Evolutionary conservation across 1,140 invertebrate species (phyloP).

Genomic region (Drosophila auraria): DNA sequence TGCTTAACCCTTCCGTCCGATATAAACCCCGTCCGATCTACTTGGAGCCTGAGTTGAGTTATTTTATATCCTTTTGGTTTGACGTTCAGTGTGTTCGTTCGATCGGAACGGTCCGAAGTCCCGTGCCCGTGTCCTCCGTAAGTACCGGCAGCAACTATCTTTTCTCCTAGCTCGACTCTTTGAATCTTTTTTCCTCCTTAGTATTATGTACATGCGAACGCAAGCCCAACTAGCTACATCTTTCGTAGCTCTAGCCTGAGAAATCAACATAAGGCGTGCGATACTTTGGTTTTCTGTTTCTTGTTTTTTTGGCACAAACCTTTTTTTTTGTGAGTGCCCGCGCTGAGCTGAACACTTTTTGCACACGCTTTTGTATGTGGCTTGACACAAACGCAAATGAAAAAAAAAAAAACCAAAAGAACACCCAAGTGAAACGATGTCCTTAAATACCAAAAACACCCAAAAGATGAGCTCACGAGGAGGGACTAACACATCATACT

Average conservation of each 20-base stretch:
- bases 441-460: conserved; percentile 32
- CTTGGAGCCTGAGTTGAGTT: conserved; percentile 6
- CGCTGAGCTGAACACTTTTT: conserved; percentile 56
- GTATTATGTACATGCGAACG: conserved; percentile 24
- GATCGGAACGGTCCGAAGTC: conserved; percentile 6
- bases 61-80: conserved; percentile 7
- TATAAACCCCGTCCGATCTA: background rate
- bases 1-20: conserved; percentile 17
- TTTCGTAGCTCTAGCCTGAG: conserved; percentile 46
- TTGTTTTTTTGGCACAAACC: conserved; percentile 6
- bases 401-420: conserved; percentile 23
- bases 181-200: conserved; percentile 22
- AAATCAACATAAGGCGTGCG: conserved; percentile 33
- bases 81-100: conserved; percentile 7
- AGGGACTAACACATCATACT: background rate
- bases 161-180: conserved; percentile 47
- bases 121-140: conserved; percentile 21
- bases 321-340: conserved; percentile 41
- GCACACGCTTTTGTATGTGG: conserved; percentile 77
- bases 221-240: conserved; percentile 36
- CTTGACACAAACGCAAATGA: conserved; percentile 38
- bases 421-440: conserved; percentile 10
- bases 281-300: conserved; percentile 12
- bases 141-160: conserved; percentile 22
- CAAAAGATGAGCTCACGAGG: background rate